Percentiles rank a stretch among this genome's conserved stretches.
Evolutionary conservation across 37 sponge, comb jelly and placozoan genomes (phyloP).

Genomic region (Aphrocallistes beatrix): DNA sequence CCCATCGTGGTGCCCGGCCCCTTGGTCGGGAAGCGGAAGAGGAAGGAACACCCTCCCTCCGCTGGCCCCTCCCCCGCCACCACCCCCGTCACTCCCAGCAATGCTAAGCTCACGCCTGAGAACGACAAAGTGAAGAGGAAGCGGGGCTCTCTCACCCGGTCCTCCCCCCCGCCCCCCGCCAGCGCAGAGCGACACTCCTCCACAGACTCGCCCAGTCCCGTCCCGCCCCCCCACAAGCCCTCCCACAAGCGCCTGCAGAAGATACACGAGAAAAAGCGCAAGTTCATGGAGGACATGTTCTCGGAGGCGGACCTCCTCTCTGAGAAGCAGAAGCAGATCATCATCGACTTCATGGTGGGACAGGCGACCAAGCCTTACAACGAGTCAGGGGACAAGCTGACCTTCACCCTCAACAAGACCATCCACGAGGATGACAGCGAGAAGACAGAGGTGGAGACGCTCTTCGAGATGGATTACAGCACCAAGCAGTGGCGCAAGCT

Average conservation of each 20-base stretch:
- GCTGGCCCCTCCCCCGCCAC: background rate
- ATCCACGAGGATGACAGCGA: background rate
- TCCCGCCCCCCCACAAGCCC: background rate
- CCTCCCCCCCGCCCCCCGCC: background rate
- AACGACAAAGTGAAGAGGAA: background rate
- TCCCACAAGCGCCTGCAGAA: background rate
- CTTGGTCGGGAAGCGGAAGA: background rate
- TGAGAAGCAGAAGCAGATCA: slow-evolving; percentile 12
- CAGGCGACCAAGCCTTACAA: background rate
- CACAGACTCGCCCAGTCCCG: background rate
- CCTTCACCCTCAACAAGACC: background rate
- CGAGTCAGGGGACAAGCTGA: background rate
- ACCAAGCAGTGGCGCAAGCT: slow-evolving; percentile 80
- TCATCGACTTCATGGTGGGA: slow-evolving; percentile 9
- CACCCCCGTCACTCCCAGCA: background rate
- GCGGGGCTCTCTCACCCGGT: background rate
- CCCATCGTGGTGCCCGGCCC: background rate
- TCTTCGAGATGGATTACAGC: slow-evolving; percentile 85
- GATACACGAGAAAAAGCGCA: slow-evolving; percentile 5
- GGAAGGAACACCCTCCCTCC: background rate
- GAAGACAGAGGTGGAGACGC: slow-evolving; percentile 41
- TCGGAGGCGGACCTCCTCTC: slow-evolving; percentile 1
- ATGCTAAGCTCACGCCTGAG: background rate
- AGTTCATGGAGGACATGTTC: slow-evolving; percentile 1
- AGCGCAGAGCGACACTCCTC: background rate